A percentile compares a stretch with the other conserved stretches of the same genome.
Evolutionary conservation across 2,888 invertebrate species (phyloP).

Genomic region (Drosophila niveifrons): DNA sequence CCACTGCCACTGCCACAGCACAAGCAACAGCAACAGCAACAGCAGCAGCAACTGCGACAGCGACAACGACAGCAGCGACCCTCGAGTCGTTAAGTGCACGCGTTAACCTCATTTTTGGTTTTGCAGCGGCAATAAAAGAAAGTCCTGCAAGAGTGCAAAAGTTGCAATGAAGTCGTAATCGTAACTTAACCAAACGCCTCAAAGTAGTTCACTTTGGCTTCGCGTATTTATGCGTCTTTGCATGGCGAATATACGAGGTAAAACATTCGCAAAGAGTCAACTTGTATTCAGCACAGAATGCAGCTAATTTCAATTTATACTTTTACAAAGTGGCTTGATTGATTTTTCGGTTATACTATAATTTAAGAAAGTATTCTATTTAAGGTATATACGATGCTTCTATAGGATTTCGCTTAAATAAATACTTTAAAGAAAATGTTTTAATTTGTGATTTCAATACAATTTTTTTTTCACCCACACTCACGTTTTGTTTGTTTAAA

Average conservation of each 20-base stretch:
- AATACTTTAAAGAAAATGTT: no score
- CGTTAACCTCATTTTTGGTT: slow-evolving; percentile 74
- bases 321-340: neutral
- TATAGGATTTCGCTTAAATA: no score
- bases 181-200: slow-evolving; percentile 53
- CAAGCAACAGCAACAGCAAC: slow-evolving; percentile 2
- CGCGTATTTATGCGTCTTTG: slow-evolving; percentile 7
- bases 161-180: slow-evolving; percentile 45
- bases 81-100: slow-evolving; percentile 77
- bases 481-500: no score
- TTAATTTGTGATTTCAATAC: no score
- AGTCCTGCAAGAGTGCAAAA: slow-evolving; percentile 49
- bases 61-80: slow-evolving; percentile 40
- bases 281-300: neutral
- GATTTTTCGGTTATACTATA: neutral
- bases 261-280: slow-evolving; percentile 2
- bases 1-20: slow-evolving; percentile 1
- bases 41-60: slow-evolving; percentile 5
- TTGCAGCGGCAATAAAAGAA: slow-evolving; percentile 60
- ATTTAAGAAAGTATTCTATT: no score
- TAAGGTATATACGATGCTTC: no score
- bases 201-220: slow-evolving; percentile 38
- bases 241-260: neutral
- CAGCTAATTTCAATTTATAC: neutral
- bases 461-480: no score